phyloP scores from a whole-genome alignment of 2,888 invertebrate species.

The Acanthosepion esculentum region DNA sequence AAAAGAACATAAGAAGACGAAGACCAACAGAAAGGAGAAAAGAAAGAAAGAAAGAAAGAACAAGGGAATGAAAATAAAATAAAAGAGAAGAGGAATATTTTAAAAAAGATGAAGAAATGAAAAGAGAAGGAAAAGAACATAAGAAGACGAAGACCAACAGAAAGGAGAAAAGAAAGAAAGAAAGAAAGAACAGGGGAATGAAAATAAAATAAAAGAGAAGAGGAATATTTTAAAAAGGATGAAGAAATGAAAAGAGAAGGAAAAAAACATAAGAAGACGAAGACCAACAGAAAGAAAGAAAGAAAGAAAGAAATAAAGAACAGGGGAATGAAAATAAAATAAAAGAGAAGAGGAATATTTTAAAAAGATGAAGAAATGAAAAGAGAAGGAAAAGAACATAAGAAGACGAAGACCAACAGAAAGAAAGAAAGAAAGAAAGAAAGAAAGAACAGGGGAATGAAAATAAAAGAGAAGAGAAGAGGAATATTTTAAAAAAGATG shows the following conservation, averaged over 20 bases:
- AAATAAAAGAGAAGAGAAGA: not conserved
- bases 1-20: no score
- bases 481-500: no score
- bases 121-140: not conserved
- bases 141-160: not conserved
- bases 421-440: not conserved
- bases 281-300: no score
- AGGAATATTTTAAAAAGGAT: no score
- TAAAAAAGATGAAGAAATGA: no score
- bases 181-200: not conserved
- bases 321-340: not conserved
- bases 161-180: not conserved
- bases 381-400: not conserved
- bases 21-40: not conserved
- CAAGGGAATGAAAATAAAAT: not conserved
- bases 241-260: no score
- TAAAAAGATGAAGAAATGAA: no score
- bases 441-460: not conserved
- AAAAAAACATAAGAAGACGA: no score
- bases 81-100: not conserved
- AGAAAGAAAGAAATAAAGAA: no score
- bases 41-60: no score
- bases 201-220: not conserved
- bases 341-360: not conserved
- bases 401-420: not conserved